Evolutionary conservation across 2,888 invertebrate species (phyloP).

Genomic region (Microchrysa polita): DNA sequence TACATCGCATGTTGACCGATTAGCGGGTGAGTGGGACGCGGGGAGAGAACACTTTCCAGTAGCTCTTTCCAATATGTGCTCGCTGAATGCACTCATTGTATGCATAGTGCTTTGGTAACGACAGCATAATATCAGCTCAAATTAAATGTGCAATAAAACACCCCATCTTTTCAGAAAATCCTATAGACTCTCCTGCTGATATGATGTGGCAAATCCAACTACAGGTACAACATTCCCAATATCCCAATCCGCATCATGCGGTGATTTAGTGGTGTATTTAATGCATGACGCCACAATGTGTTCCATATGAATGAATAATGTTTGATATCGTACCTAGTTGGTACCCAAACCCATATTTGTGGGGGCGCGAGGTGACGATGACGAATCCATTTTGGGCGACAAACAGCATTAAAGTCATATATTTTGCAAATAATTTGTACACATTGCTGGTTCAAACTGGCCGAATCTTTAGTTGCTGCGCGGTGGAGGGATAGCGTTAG

Average conservation of each 20-base stretch:
- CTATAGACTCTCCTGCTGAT: not conserved
- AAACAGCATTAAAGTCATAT: not conserved
- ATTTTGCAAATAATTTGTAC: not conserved
- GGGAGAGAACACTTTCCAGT: too few relatives aligned
- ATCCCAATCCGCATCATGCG: not conserved
- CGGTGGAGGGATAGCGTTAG: not conserved
- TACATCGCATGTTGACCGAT: too few relatives aligned
- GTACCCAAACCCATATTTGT: not conserved
- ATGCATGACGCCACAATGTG: conserved; percentile 6
- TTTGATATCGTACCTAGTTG: conserved; percentile 2
- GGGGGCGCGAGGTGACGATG: not conserved
- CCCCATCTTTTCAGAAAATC: not conserved
- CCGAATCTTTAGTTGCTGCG: not conserved
- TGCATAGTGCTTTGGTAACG: not conserved
- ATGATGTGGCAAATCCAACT: not conserved
- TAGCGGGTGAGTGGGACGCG: too few relatives aligned
- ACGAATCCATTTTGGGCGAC: not conserved
- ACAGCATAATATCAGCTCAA: conserved; percentile 3
- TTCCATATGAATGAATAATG: conserved; percentile 3
- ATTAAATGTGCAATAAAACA: not conserved
- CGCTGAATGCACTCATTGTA: too few relatives aligned
- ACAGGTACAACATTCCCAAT: too few relatives aligned
- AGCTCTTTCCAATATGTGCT: too few relatives aligned
- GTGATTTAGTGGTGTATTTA: not conserved
- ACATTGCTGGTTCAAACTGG: not conserved